phyloP scores from a whole-genome alignment of 2,113 vertebrate species.

The Nerophis lumbriciformis region DNA sequence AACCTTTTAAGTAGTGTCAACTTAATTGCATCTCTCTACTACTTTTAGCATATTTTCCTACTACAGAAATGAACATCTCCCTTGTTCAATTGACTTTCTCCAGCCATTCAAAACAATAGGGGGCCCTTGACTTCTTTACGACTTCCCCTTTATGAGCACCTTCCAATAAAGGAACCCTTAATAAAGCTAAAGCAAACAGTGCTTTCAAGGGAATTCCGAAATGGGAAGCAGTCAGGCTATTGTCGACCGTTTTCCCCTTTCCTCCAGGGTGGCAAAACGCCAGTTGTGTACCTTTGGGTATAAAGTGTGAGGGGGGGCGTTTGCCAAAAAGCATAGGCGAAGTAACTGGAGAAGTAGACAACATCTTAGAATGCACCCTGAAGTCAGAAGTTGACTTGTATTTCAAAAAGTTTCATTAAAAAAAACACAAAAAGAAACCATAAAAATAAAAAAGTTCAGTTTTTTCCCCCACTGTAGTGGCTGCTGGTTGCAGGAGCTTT shows the following conservation, averaged over 20 bases:
- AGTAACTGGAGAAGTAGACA: conserved; percentile 18
- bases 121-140: conserved; percentile 57
- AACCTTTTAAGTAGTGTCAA: too few species aligned
- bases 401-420: too few species aligned
- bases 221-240: conserved; percentile 5
- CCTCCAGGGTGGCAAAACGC: conserved; percentile 30
- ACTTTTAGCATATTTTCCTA: neutral
- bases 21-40: too few species aligned
- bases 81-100: conserved; percentile 56
- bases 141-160: conserved; percentile 57
- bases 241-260: conserved; percentile 13
- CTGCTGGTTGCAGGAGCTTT: too few species aligned
- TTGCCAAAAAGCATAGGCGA: conserved; percentile 11
- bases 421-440: too few species aligned
- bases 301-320: conserved; percentile 17
- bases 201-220: conserved; percentile 40
- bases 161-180: conserved; percentile 43
- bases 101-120: conserved; percentile 45
- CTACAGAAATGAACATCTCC: conserved; percentile 34
- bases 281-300: conserved; percentile 19
- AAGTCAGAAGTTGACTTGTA: too few species aligned
- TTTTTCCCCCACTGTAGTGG: too few species aligned
- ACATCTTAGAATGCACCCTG: conserved; percentile 4
- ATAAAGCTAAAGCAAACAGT: conserved; percentile 59
- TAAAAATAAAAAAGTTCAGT: too few species aligned